A percentile compares a stretch with the other conserved stretches of the same genome.
Conservation (phyloP, 2,888 invertebrate genomes). For the Drosophila emarginata region DNA sequence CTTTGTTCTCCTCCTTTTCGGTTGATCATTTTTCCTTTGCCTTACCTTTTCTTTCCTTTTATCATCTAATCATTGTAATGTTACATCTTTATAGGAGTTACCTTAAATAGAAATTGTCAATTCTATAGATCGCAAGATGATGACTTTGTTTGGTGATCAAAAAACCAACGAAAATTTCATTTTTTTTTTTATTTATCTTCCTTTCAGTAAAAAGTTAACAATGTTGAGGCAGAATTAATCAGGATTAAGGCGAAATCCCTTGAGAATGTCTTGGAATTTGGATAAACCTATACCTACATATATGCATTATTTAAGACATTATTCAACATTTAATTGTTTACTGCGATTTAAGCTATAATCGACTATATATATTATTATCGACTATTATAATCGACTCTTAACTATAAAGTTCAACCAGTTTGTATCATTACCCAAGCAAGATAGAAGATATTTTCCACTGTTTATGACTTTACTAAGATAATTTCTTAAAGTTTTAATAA, state of each 20-base stretch:
- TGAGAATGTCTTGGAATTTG: neutral
- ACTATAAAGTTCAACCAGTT: too few relatives aligned
- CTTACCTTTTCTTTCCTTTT: constrained; percentile 33
- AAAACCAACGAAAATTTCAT: neutral
- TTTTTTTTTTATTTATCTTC: neutral
- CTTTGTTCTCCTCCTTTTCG: constrained; percentile 21
- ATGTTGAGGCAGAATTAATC: neutral
- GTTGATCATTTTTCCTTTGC: constrained; percentile 31
- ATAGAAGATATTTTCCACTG: too few relatives aligned
- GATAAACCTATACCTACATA: neutral
- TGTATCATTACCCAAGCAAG: too few relatives aligned
- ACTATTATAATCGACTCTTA: too few relatives aligned
- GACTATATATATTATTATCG: too few relatives aligned
- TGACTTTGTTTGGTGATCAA: constrained; percentile 31
- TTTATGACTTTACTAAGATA: too few relatives aligned
- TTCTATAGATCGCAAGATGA: constrained; percentile 22
- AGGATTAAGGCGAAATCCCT: neutral
- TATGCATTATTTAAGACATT: too few relatives aligned
- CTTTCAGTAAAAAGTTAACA: neutral
- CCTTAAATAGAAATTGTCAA: constrained; percentile 20
- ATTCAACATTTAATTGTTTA: too few relatives aligned
- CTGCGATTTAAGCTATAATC: too few relatives aligned
- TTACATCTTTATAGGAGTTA: constrained; percentile 57
- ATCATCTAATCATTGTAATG: constrained; percentile 69
- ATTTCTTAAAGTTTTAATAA: too few relatives aligned